Evolutionary conservation across 2,113 vertebrate species (phyloP), one percentile per base, ranked within the genome.

Genomic region (Spea multiplicata): DNA sequence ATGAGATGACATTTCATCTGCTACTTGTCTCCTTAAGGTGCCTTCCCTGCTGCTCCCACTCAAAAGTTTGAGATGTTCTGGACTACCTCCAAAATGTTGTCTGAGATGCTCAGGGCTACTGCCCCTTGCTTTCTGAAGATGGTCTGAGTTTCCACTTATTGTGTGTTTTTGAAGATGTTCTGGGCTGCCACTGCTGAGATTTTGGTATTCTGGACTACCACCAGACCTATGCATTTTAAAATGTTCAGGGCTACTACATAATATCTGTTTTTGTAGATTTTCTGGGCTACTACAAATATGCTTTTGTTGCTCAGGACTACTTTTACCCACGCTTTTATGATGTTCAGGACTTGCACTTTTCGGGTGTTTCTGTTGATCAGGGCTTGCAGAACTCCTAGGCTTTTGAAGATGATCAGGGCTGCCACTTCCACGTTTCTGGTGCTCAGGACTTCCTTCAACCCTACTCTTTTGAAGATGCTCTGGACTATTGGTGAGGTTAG

Each of bases 71-170:
- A 92, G 87, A 30, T 93, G 92, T 73, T 97, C 95, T 0, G 88
- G 82, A 74, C 92, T 93, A 0, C 90, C 91, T 71, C 90, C 89
- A 4, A 88, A 93, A 82, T 95, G 94, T 8, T 94, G 95, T 75
- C 95, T 92, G 83, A 94, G 91, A 14, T 93, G 93, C 87, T 99
- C 95, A 0, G 95, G 96, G 83, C 95, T 96, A 1, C 93, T 95
- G n/a, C 91, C 92, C 83, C 93, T 87, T 69, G 88, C 90, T 87
- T 96, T 95, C 83, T 93, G 93, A 8, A 95, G 90, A 53, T 95
- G 94, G 84, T 97, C 96, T 49, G 94, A 91, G 78, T 93, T 96
- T 71, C 91, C 94, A 12, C 89, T 84, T 0, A 84, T 73, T 0
- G 88, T 84, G 44, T 94, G 94, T 84, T 95, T 97, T 47, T 92